Percentiles rank a stretch among this genome's conserved stretches.
Evolutionary conservation across 2,797 vertebrate species (phyloP).

Genomic region (Tachyglossus aculeatus): DNA sequence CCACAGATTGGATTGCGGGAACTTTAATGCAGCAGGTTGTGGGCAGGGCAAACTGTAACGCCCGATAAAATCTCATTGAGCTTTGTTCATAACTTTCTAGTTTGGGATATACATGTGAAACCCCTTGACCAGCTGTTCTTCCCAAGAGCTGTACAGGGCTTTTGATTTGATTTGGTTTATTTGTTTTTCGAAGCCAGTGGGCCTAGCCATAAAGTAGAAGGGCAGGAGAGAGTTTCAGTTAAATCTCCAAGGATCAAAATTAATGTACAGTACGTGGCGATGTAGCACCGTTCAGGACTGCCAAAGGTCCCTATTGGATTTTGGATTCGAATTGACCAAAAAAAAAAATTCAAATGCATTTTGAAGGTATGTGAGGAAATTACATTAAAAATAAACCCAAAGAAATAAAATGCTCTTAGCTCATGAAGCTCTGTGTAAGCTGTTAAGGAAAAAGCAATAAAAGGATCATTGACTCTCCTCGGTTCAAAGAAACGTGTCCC

Average conservation of each 20-base stretch:
- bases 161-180: constrained; percentile 52
- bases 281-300: too few species aligned
- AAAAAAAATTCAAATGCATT: too few species aligned
- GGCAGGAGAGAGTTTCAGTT: neutral
- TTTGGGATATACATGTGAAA: constrained; percentile 42
- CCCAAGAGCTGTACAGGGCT: neutral
- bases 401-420: too few species aligned
- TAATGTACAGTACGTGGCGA: too few species aligned
- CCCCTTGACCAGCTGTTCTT: constrained; percentile 31
- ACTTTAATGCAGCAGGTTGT: neutral
- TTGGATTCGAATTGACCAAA: too few species aligned
- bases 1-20: constrained; percentile 8
- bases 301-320: too few species aligned
- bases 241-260: neutral
- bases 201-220: constrained; percentile 25
- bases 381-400: too few species aligned
- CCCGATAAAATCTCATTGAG: constrained; percentile 30
- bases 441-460: too few species aligned
- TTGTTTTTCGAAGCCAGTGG: constrained; percentile 32
- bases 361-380: too few species aligned
- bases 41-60: neutral
- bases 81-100: constrained; percentile 36
- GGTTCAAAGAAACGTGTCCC: too few species aligned
- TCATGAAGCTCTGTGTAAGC: too few species aligned
- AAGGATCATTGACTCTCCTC: too few species aligned